phyloP scores from a whole-genome alignment of 2,113 vertebrate species.

The Paramisgurnus dabryanus region DNA sequence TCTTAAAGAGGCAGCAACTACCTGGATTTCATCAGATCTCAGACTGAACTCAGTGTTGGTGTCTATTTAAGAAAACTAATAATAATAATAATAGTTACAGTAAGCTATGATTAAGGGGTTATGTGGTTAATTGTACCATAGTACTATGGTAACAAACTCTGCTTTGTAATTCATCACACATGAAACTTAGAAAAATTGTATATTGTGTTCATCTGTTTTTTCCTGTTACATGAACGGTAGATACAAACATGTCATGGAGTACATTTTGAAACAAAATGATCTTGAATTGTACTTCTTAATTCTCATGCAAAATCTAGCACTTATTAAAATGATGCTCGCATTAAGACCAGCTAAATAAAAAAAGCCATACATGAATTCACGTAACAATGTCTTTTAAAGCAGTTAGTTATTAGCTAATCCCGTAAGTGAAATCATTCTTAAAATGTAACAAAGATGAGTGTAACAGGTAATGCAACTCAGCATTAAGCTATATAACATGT shows the following conservation, averaged over 20 bases:
- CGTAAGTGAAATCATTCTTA: background rate
- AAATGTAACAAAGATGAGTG: background rate
- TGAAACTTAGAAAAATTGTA: background rate
- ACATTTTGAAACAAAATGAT: background rate
- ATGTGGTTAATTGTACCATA: background rate
- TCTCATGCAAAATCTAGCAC: conserved; percentile 39
- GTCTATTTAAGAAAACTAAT: background rate
- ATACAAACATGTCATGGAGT: conserved; percentile 2
- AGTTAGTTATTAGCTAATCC: background rate
- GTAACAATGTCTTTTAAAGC: background rate
- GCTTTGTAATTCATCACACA: background rate
- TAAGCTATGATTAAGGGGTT: conserved; percentile 35
- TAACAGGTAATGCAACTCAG: background rate
- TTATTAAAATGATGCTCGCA: conserved; percentile 7
- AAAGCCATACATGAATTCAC: background rate
- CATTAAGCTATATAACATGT: conserved; percentile 6
- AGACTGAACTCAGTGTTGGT: conserved; percentile 8
- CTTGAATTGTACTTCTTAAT: background rate
- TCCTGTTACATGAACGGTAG: background rate
- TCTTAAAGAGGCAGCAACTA: conserved; percentile 4
- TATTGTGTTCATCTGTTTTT: background rate
- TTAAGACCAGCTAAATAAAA: background rate
- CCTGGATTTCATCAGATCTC: conserved; percentile 1
- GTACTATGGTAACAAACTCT: background rate
- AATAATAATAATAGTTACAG: conserved; percentile 18